phyloP scores from a whole-genome alignment of 2,888 invertebrate species.

The Rambutsinella grinnellia region DNA sequence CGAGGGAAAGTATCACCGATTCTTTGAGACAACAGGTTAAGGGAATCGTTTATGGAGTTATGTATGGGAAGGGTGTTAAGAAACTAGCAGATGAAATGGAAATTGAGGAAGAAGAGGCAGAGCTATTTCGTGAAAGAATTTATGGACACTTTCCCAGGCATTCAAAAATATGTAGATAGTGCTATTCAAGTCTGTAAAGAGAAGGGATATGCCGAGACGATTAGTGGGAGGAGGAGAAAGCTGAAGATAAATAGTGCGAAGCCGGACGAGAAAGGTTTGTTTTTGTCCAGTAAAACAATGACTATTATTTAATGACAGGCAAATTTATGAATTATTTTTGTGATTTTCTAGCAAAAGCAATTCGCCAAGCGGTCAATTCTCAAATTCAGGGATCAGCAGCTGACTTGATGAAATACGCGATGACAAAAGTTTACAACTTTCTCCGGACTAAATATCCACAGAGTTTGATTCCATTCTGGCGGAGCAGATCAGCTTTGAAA shows the following conservation, averaged over 20 bases:
- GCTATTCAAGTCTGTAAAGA: constrained; percentile 77
- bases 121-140: constrained; percentile 75
- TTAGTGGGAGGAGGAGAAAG: constrained; percentile 83
- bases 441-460: constrained; percentile 71
- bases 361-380: constrained; percentile 97
- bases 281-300: too few relatives aligned
- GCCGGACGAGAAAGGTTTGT: constrained; percentile 74
- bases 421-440: constrained; percentile 81
- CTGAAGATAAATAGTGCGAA: constrained; percentile 81
- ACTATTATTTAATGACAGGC: too few relatives aligned
- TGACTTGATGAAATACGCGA: constrained; percentile 93
- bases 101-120: constrained; percentile 84
- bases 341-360: constrained; percentile 79
- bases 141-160: constrained; percentile 68
- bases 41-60: constrained; percentile 94
- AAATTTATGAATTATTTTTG: too few relatives aligned
- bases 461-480: constrained; percentile 31
- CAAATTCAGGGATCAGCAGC: constrained; percentile 97
- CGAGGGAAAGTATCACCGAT: constrained; percentile 69
- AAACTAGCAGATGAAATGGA: constrained; percentile 84
- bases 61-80: constrained; percentile 95
- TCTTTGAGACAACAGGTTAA: constrained; percentile 83
- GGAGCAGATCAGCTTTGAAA: constrained; percentile 21
- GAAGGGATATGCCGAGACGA: constrained; percentile 86
- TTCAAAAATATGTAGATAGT: constrained; percentile 76